Base-by-base conservation (phyloP, 2,113 vertebrate genomes). In the Limnothrissa miodon region DNA sequence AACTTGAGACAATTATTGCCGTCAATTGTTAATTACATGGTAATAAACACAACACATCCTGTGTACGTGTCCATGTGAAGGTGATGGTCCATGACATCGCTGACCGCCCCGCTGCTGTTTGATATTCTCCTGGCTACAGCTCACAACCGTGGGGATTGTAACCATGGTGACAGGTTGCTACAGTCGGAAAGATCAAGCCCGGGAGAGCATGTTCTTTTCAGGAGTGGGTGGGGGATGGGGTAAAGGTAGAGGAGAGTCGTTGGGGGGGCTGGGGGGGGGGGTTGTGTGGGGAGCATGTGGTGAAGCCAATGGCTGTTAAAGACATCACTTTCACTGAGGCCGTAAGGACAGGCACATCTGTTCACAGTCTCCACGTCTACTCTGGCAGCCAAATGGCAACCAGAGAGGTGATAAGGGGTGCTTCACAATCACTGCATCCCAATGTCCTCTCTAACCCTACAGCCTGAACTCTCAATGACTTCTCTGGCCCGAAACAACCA, bases 151-250 rank as follows among this genome's bases (percentile, higher is more conserved):
- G 66, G 66, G 66, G 25, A 74, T 33, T 74, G 66, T 74, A 39
- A 74, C 66, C 66, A 74, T 74, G 29, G 66, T 33, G 66, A 74
- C 66, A 74, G 66, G 66, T 74, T 74, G 25, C 33, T 74, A 74
- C 66, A 74, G 29, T 74, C 33, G 87, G 90, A 90, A 92, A 89
- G 80, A 74, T 74, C 82, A 84, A 87, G 90, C 90, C 92, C 90
- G 88, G 89, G 89, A 89, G 90, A 92, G 90, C 86, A 81, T 89
- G 92, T 93, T 83, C 29, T 70, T 92, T 70, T 36, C 29, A 13
- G 25, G 90, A 90, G 92, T 92, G 90, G 91, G 85, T 46, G 46
- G 25, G 19, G 36, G 39, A 48, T 48, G 56, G 81, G 53, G 56
- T 82, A 86, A n/a, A n/a, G n/a, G n/a, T n/a, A n/a, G n/a, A n/a